A percentile compares a stretch with the other conserved stretches of the same genome.
These are phyloP conservation scores for Morone saxatilis DNA, from an alignment of 2,113 vertebrate genomes.

Conservation along the genomic window DNA sequence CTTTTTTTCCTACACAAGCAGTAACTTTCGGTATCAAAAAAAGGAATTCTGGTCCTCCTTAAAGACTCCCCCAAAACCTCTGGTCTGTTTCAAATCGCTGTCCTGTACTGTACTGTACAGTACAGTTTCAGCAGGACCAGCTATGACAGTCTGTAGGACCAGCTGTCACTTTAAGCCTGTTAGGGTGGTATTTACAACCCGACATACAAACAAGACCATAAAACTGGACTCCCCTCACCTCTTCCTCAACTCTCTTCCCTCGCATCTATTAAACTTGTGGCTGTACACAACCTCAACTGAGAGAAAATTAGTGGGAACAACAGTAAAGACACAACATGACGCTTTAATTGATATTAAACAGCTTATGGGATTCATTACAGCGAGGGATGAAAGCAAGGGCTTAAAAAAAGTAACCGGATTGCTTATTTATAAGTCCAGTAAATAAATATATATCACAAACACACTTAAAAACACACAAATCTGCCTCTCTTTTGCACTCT, in stretches of 20 bases:
- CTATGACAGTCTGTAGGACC: constrained; percentile 6
- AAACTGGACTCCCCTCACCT: constrained; percentile 65
- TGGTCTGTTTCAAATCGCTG: not conserved
- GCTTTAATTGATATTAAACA: constrained; percentile 52
- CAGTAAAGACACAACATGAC: constrained; percentile 39
- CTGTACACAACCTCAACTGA: constrained; percentile 42
- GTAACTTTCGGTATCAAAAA: too few relatives aligned
- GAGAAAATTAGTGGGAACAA: constrained; percentile 32
- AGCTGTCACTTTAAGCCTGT: constrained; percentile 66
- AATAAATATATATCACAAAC: constrained; percentile 22
- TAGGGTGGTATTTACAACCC: constrained; percentile 66
- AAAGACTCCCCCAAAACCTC: not conserved
- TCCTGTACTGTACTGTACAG: not conserved
- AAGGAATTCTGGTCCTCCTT: not conserved
- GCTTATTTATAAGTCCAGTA: constrained; percentile 34
- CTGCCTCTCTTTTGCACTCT: not conserved
- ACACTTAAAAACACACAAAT: constrained; percentile 5
- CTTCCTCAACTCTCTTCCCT: constrained; percentile 38
- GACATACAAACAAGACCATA: constrained; percentile 68
- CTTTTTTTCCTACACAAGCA: too few relatives aligned
- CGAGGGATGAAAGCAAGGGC: constrained; percentile 32
- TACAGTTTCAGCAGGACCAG: not conserved
- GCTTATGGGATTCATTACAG: constrained; percentile 49
- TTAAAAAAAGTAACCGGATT: not conserved
- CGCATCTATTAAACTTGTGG: constrained; percentile 47